phyloP scores from a whole-genome alignment of 2,113 vertebrate genomes.

The Poicephalus gulielmi region DNA sequence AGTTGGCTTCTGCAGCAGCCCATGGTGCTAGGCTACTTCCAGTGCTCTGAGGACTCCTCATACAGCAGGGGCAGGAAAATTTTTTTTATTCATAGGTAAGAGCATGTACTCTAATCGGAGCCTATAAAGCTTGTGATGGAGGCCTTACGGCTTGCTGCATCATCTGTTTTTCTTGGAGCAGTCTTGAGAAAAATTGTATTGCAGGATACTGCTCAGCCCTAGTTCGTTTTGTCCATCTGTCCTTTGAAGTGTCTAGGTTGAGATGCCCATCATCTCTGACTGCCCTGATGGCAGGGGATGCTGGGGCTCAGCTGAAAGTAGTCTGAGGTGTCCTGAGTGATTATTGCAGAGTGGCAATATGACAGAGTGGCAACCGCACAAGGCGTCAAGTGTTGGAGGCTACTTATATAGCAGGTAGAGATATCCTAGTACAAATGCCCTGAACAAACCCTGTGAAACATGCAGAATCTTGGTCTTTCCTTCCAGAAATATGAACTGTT shows the following conservation, averaged over 20 bases:
- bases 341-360: not conserved
- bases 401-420: not conserved
- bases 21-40: accelerated
- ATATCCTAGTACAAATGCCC: not conserved
- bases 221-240: not conserved
- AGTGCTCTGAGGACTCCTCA: not conserved
- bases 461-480: not conserved
- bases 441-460: not conserved
- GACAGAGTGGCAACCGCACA: accelerated
- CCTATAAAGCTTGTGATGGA: not conserved
- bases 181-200: not conserved
- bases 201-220: not conserved
- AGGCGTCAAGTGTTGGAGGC: not conserved
- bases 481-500: not conserved
- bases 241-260: not conserved
- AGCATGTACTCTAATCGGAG: not conserved
- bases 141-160: not conserved
- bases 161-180: not conserved
- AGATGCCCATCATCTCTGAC: not conserved
- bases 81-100: not conserved
- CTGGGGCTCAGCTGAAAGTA: not conserved
- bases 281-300: not conserved
- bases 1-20: accelerated
- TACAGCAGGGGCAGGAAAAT: not conserved
- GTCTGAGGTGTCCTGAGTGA: not conserved